Conservation (phyloP, 2,113 vertebrate genomes). For the Hydropotes inermis region DNA sequence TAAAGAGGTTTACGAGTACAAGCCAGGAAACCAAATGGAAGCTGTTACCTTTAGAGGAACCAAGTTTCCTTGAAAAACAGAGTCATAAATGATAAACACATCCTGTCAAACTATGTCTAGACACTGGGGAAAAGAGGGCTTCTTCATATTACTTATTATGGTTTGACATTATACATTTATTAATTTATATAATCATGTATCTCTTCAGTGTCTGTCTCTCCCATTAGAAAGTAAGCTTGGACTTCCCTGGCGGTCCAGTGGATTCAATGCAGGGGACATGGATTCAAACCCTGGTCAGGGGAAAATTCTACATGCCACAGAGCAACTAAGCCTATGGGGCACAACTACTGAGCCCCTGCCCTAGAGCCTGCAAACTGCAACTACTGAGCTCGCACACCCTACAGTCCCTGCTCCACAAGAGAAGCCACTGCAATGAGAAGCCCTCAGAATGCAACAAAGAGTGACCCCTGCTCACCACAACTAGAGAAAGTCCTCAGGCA, state of each 20-base stretch:
- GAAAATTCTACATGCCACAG: neutral
- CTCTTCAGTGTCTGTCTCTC: neutral
- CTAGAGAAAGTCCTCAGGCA: neutral
- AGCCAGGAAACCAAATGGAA: neutral
- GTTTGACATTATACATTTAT: neutral
- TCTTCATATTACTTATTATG: neutral
- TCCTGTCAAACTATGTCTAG: neutral
- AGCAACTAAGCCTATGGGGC: neutral
- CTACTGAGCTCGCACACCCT: neutral
- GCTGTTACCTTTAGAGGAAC: neutral
- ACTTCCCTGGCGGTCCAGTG: neutral
- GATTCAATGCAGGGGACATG: neutral
- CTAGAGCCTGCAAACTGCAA: neutral
- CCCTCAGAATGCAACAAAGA: neutral
- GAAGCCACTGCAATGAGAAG: neutral
- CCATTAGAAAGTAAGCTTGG: neutral
- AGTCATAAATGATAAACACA: neutral
- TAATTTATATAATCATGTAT: neutral
- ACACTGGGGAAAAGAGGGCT: neutral
- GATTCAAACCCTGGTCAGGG: neutral
- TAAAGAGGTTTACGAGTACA: neutral
- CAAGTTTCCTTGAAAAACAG: neutral
- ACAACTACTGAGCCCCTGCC: neutral
- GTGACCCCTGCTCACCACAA: neutral
- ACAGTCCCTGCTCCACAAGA: neutral